Percentiles rank a stretch among this genome's conserved stretches.
phyloP scores from a whole-genome alignment of 2,113 vertebrate species.

The Oreochromis spilurus region DNA sequence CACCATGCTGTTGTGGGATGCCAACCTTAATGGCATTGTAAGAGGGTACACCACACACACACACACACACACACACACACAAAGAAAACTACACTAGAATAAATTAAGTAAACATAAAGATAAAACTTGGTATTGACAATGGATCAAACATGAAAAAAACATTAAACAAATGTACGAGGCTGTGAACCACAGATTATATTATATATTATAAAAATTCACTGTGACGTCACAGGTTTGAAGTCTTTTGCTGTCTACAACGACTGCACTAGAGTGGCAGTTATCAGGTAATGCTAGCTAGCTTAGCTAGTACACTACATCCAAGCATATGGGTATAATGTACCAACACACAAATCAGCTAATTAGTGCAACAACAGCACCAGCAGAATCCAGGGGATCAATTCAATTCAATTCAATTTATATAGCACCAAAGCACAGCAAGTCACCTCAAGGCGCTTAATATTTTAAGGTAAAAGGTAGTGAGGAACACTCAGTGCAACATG shows the following conservation, averaged over 20 bases:
- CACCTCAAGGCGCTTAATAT: not conserved
- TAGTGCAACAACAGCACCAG: not conserved
- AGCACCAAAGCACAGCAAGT: not conserved
- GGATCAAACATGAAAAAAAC: not conserved
- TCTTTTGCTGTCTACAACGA: not conserved
- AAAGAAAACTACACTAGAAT: not conserved
- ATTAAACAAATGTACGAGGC: not conserved
- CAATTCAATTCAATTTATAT: not conserved
- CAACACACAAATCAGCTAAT: not conserved
- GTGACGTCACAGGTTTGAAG: not conserved
- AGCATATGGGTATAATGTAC: not conserved
- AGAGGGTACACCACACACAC: slow-evolving; percentile 4
- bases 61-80: not conserved
- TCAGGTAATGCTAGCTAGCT: not conserved
- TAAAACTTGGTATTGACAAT: not conserved
- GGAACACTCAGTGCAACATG: not conserved
- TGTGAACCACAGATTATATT: not conserved
- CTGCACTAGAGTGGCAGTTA: not conserved
- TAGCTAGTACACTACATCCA: not conserved
- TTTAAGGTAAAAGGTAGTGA: not conserved
- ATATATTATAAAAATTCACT: not conserved
- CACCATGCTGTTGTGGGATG: slow-evolving; percentile 79
- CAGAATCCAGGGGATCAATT: not conserved
- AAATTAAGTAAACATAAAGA: not conserved
- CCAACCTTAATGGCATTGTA: slow-evolving; percentile 78